Percentiles rank a stretch among this genome's conserved stretches.
Evolutionary conservation across 2,797 vertebrate genomes (phyloP).

Genomic region (Eremophila alpestris): DNA sequence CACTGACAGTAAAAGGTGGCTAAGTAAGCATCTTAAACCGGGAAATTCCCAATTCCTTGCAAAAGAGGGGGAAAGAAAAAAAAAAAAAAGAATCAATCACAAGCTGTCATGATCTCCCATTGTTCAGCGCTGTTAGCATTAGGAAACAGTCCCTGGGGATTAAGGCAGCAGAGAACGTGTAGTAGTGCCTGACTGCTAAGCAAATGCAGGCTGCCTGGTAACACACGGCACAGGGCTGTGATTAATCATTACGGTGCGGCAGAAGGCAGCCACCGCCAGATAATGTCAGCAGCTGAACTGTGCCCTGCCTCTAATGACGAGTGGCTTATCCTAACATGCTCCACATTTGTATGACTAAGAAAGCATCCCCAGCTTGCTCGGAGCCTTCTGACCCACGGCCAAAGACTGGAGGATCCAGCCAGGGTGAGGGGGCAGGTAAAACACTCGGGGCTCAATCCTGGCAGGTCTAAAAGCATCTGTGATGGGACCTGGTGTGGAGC

Average conservation of each 20-base stretch:
- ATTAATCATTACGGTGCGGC: conserved; percentile 55
- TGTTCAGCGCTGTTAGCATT: conserved; percentile 46
- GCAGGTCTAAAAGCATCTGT: background rate
- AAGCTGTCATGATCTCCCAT: conserved; percentile 35
- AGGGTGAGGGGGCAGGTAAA: background rate
- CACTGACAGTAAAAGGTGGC: background rate
- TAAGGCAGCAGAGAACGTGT: background rate
- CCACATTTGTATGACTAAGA: background rate
- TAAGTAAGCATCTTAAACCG: background rate
- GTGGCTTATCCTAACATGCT: background rate
- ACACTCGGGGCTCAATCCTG: rapidly evolving
- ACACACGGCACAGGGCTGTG: conserved; percentile 38
- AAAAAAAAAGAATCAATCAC: background rate
- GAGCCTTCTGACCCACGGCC: background rate
- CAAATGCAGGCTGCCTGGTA: conserved; percentile 58
- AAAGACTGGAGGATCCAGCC: background rate
- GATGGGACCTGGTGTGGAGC: background rate
- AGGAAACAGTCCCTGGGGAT: conserved; percentile 44
- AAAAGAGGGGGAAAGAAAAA: rapidly evolving
- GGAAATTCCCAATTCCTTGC: background rate
- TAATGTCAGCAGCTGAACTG: conserved; percentile 32
- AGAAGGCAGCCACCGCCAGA: conserved; percentile 29
- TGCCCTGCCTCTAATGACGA: conserved; percentile 34
- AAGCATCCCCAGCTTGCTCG: background rate
- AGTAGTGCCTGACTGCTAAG: conserved; percentile 32